Percentiles rank a stretch among this genome's conserved stretches.
Conservation (phyloP, 2,113 vertebrate genomes). For the Eulemur macaco region DNA sequence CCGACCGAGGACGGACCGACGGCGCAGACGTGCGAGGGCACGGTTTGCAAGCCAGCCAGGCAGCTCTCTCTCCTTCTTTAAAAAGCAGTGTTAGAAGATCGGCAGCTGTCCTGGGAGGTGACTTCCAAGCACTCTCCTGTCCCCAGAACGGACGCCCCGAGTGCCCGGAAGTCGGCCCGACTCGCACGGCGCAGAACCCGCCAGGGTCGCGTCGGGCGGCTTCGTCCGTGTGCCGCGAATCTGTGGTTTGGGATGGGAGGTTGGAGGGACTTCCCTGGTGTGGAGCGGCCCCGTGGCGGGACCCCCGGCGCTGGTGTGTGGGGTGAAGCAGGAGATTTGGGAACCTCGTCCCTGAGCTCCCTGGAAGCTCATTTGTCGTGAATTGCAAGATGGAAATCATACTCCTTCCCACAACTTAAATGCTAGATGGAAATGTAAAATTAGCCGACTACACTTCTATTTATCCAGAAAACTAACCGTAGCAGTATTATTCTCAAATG, state of each 20-base stretch:
- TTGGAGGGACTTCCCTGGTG: background rate
- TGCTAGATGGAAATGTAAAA: background rate
- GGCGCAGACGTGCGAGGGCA: too few relatives aligned
- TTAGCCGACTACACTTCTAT: background rate
- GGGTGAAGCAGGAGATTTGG: background rate
- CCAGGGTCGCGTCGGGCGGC: background rate
- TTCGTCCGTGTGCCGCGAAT: background rate
- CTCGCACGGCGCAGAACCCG: background rate
- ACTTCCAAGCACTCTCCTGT: background rate
- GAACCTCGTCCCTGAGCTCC: background rate
- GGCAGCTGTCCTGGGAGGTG: background rate
- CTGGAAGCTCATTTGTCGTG: background rate
- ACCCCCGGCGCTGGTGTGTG: background rate
- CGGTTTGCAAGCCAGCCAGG: too few relatives aligned
- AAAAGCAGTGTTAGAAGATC: too few relatives aligned
- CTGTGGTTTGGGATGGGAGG: background rate
- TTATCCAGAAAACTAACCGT: background rate
- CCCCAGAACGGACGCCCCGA: background rate
- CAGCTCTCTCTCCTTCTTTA: too few relatives aligned
- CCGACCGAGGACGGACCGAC: too few relatives aligned
- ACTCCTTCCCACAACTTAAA: background rate
- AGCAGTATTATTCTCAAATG: slow-evolving; percentile 3
- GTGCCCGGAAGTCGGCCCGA: background rate
- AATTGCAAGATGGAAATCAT: background rate
- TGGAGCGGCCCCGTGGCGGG: background rate